phyloP scores from a whole-genome alignment of 2,797 vertebrate species.

The Meriones psammophilus region DNA sequence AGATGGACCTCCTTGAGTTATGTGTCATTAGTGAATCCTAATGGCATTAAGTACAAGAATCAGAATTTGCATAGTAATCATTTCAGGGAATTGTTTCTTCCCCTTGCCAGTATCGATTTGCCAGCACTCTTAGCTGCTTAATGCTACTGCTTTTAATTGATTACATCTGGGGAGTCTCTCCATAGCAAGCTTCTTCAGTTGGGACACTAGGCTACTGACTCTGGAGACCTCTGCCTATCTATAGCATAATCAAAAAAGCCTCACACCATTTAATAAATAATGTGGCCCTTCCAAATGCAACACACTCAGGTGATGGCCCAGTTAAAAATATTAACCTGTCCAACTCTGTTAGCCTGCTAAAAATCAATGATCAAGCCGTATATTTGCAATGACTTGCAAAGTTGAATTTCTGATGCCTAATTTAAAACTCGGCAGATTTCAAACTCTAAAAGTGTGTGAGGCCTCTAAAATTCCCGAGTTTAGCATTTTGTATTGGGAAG shows the following conservation, averaged over 20 bases:
- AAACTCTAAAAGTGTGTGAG: neutral
- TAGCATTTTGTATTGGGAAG: neutral
- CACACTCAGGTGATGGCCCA: conserved; percentile 55
- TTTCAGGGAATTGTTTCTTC: conserved; percentile 78
- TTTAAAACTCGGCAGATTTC: conserved; percentile 55
- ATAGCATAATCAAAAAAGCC: conserved; percentile 54
- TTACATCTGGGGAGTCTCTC: conserved; percentile 79
- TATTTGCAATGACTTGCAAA: conserved; percentile 69
- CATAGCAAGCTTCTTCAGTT: conserved; percentile 76
- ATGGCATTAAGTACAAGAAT: conserved; percentile 78
- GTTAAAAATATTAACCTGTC: conserved; percentile 77
- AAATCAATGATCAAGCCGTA: conserved; percentile 69
- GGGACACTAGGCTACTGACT: conserved; percentile 72
- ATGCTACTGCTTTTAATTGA: conserved; percentile 83
- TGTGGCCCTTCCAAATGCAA: conserved; percentile 50
- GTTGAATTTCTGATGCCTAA: conserved; percentile 15
- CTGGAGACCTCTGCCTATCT: conserved; percentile 62
- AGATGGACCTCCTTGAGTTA: conserved; percentile 79
- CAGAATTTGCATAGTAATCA: conserved; percentile 86
- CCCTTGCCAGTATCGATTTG: conserved; percentile 79
- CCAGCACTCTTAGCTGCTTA: conserved; percentile 78
- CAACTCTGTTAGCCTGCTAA: conserved; percentile 55
- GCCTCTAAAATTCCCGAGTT: conserved; percentile 47
- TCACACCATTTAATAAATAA: conserved; percentile 65
- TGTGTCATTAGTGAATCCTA: conserved; percentile 78